Percentiles rank a stretch among this genome's conserved stretches.
Conservation (phyloP, 2,113 vertebrate genomes). For the Leucosticte australis region DNA sequence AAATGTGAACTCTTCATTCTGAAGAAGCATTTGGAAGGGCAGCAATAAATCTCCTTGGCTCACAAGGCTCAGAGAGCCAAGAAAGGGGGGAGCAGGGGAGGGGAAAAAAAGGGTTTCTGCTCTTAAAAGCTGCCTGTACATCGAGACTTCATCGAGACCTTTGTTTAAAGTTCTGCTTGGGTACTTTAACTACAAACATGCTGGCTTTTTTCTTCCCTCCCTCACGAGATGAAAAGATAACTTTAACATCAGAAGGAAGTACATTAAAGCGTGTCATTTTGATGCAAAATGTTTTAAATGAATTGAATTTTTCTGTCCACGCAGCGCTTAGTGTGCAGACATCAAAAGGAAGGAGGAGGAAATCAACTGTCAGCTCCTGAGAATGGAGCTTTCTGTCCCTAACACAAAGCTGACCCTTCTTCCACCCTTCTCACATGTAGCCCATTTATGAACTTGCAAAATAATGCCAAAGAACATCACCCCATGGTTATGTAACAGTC, state of each 20-base stretch:
- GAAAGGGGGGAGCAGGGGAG: not conserved
- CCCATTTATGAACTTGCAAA: not conserved
- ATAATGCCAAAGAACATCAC: not conserved
- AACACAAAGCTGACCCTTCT: slow-evolving; percentile 26
- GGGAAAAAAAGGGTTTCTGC: not conserved
- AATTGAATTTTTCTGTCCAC: slow-evolving; percentile 38
- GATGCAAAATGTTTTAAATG: slow-evolving; percentile 61
- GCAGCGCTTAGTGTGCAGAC: slow-evolving; percentile 4
- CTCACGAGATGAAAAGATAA: slow-evolving; percentile 36
- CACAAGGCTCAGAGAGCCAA: slow-evolving; percentile 22
- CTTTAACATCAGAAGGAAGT: slow-evolving; percentile 51
- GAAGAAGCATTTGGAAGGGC: slow-evolving; percentile 1
- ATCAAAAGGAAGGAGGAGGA: slow-evolving; percentile 56
- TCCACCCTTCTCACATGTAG: not conserved
- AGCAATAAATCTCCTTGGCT: slow-evolving; percentile 45
- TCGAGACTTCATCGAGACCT: not conserved
- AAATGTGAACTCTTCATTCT: slow-evolving; percentile 59
- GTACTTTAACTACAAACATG: slow-evolving; percentile 35
- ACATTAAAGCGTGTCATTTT: slow-evolving; percentile 65
- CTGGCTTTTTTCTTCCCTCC: not conserved
- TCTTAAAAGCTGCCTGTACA: not conserved
- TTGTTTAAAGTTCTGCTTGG: slow-evolving; percentile 30
- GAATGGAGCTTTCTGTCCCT: slow-evolving; percentile 1
- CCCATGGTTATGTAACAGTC: not conserved
- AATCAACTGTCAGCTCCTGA: slow-evolving; percentile 4